phyloP scores from a whole-genome alignment of 2,797 vertebrate species.

The Lates japonicus region DNA sequence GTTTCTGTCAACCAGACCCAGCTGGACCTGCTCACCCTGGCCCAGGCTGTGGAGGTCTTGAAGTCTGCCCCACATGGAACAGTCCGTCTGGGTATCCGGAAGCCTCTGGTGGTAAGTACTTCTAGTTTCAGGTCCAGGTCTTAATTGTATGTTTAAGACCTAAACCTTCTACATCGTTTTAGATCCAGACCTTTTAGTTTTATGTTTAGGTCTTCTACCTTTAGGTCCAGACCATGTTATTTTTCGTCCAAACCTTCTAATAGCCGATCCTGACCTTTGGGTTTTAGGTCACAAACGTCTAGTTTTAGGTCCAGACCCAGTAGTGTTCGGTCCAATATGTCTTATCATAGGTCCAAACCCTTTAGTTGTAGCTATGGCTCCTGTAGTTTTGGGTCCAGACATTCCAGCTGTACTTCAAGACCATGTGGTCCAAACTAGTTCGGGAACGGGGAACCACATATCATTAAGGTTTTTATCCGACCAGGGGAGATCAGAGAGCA shows the following conservation, averaged over 20 bases:
- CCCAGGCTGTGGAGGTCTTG: slow-evolving; percentile 92
- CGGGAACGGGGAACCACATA: too few relatives aligned
- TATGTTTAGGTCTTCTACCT: too few relatives aligned
- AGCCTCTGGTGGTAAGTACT: slow-evolving; percentile 88
- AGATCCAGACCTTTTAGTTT: not conserved
- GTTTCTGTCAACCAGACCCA: slow-evolving; percentile 90
- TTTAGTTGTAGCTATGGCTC: too few relatives aligned
- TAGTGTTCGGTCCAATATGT: not conserved
- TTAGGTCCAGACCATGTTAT: not conserved
- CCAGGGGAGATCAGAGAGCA: not conserved
- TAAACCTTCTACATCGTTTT: not conserved
- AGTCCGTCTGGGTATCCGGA: slow-evolving; percentile 92
- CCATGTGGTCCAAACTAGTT: too few relatives aligned
- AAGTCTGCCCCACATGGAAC: slow-evolving; percentile 90
- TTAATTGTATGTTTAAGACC: not conserved
- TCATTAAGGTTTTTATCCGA: too few relatives aligned
- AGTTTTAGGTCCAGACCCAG: not conserved
- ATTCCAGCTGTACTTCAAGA: not conserved
- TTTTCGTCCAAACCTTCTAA: not conserved
- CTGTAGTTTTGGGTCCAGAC: not conserved
- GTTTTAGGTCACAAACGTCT: not conserved
- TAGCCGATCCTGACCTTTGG: not conserved
- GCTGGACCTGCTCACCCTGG: slow-evolving; percentile 85
- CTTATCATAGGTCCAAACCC: too few relatives aligned
- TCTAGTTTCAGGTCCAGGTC: not conserved